phyloP scores from a whole-genome alignment of 2,113 vertebrate genomes.

The Pachyramphus minor region DNA sequence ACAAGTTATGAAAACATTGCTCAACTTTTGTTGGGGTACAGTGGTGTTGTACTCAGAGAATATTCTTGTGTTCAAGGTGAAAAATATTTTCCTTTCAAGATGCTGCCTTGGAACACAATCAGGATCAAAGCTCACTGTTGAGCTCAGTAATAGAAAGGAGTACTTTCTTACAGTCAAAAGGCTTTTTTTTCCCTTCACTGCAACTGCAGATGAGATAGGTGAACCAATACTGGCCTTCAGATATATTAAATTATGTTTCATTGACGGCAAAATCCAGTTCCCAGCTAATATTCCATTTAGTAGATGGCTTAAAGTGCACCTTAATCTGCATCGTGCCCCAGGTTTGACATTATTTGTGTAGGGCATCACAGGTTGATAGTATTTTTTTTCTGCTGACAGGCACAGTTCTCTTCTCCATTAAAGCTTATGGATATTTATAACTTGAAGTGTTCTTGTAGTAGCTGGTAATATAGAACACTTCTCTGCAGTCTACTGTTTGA shows the following conservation, averaged over 20 bases:
- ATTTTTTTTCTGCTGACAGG: slow-evolving; percentile 53
- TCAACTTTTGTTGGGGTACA: background rate
- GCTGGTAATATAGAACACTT: slow-evolving; percentile 30
- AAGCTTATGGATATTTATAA: slow-evolving; percentile 61
- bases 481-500: slow-evolving; percentile 35
- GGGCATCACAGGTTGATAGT: slow-evolving; percentile 45
- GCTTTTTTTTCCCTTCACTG: background rate
- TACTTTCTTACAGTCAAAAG: background rate
- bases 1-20: background rate
- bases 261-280: slow-evolving; percentile 40
- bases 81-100: slow-evolving; percentile 23
- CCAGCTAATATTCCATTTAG: slow-evolving; percentile 47
- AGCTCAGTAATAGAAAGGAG: background rate
- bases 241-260: slow-evolving; percentile 53
- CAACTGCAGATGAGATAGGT: background rate
- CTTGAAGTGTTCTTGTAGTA: slow-evolving; percentile 38
- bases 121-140: background rate
- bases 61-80: background rate
- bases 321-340: slow-evolving; percentile 61
- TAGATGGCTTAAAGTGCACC: slow-evolving; percentile 60
- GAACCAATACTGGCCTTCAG: slow-evolving; percentile 26
- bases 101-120: background rate
- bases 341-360: slow-evolving; percentile 58
- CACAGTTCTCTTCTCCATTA: slow-evolving; percentile 52
- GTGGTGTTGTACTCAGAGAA: background rate